Evolutionary conservation across 2,888 invertebrate species (phyloP).

Genomic region (Myopa tessellatipennis): DNA sequence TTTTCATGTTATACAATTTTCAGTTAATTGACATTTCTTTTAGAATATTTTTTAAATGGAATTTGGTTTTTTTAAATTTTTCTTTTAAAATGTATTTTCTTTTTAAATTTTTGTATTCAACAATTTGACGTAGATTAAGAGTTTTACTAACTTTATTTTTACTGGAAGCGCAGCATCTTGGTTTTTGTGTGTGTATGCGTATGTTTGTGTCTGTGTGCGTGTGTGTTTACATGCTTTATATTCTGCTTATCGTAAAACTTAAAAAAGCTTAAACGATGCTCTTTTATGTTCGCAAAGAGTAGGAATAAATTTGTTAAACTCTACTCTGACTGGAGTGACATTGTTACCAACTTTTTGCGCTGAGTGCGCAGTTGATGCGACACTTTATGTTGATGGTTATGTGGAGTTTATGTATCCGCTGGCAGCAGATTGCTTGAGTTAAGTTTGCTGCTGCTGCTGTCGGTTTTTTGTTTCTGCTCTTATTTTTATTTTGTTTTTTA

Average conservation of each 20-base stretch:
- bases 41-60: neutral
- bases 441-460: constrained; percentile 2
- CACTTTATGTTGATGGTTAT: constrained; percentile 37
- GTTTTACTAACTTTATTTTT: neutral
- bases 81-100: neutral
- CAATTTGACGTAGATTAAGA: neutral
- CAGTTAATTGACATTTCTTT: no score
- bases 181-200: no score
- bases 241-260: neutral
- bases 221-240: no score
- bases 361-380: constrained; percentile 7
- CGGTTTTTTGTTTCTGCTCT: neutral
- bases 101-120: neutral
- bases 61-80: neutral
- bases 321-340: neutral
- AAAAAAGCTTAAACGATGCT: neutral
- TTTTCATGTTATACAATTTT: no score
- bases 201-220: no score
- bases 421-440: constrained; percentile 4
- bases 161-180: neutral
- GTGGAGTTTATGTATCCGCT: constrained; percentile 18
- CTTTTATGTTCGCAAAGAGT: neutral
- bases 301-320: neutral
- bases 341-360: constrained; percentile 1
- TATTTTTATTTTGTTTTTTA: neutral